phyloP scores from a whole-genome alignment of 2,888 invertebrate genomes.

The Heliconius ismenius region DNA sequence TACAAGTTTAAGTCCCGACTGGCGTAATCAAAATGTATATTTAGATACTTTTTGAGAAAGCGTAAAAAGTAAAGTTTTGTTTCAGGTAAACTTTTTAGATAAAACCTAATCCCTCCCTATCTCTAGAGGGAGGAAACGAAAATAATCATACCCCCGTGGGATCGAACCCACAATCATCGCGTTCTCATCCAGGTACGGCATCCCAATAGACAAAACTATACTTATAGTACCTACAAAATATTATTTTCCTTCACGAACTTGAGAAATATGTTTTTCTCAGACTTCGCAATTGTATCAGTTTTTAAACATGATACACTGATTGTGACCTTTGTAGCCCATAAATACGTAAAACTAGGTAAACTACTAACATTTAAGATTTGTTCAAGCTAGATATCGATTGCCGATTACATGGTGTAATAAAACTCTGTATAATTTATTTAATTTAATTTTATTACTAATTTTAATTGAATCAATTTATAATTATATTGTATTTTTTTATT shows the following conservation, averaged over 20 bases:
- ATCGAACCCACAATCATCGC: no score
- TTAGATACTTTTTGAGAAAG: neutral
- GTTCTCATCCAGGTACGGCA: no score
- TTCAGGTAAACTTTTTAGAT: no score
- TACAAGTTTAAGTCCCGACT: neutral
- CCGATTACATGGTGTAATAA: neutral
- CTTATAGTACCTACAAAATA: no score
- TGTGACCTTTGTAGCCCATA: constrained; percentile 12
- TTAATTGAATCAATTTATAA: neutral
- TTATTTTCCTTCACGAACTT: no score
- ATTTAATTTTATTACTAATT: neutral
- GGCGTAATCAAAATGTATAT: neutral
- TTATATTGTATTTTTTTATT: neutral
- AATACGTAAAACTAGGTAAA: constrained; percentile 20
- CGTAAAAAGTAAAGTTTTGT: no score
- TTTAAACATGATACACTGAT: neutral
- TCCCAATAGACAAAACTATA: no score
- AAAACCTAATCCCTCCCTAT: no score
- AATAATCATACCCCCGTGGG: no score
- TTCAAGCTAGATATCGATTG: constrained; percentile 19
- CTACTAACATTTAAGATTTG: constrained; percentile 27
- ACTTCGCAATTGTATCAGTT: constrained; percentile 16
- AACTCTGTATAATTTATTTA: neutral
- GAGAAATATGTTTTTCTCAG: no score
- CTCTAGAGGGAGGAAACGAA: no score